Evolutionary conservation across 1,140 invertebrate species (phyloP).

Genomic region (Harlomillsia oculata): DNA sequence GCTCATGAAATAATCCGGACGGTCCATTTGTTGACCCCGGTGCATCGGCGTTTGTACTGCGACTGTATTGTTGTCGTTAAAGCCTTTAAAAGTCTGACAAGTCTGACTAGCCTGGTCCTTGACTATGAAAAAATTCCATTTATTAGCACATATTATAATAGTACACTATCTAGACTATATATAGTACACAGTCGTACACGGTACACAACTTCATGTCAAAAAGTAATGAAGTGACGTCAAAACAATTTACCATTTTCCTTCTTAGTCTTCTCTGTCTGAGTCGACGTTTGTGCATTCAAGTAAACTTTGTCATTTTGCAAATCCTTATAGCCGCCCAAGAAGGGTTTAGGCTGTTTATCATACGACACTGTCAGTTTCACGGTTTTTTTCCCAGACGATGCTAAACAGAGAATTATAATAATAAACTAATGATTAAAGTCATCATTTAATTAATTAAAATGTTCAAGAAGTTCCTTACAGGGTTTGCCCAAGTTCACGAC

Average conservation of each 20-base stretch:
- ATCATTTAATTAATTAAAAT: no score
- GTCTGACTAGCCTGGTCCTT: neutral
- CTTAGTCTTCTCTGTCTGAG: neutral
- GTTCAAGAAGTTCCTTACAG: no score
- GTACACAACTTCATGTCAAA: neutral
- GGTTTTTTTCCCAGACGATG: neutral
- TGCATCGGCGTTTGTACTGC: constrained; percentile 20
- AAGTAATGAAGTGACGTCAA: no score
- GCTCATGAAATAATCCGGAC: constrained; percentile 20
- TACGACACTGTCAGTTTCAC: constrained; percentile 1
- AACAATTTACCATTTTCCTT: no score
- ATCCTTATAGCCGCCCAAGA: constrained; percentile 17
- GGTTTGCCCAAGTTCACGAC: no score
- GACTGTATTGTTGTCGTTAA: neutral
- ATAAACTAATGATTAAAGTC: neutral
- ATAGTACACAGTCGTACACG: neutral
- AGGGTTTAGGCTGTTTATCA: constrained; percentile 6
- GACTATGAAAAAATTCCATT: neutral
- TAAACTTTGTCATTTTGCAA: neutral
- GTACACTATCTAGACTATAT: neutral
- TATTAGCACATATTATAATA: neutral
- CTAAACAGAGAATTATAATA: neutral
- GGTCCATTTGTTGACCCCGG: constrained; percentile 22
- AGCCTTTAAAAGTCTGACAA: neutral
- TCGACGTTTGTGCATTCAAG: constrained; percentile 8